Conservation (phyloP, 2,797 vertebrate genomes). For the Diglossa cyanea region DNA sequence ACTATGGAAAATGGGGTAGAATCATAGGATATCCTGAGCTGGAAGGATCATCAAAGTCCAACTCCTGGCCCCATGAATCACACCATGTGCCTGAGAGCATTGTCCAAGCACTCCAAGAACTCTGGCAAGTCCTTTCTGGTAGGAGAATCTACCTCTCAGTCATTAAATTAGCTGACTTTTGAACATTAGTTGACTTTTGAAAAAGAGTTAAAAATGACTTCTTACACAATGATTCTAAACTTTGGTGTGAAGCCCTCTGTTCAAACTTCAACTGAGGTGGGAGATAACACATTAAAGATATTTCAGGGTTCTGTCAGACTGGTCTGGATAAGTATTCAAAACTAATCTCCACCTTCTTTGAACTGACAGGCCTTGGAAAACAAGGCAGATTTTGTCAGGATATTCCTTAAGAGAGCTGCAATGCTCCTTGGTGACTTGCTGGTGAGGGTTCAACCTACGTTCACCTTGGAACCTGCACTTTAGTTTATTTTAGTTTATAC, state of each 20-base stretch:
- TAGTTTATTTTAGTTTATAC: neutral
- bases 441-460: neutral
- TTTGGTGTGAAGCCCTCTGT: neutral
- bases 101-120: neutral
- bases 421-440: neutral
- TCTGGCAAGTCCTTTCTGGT: neutral
- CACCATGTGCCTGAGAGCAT: neutral
- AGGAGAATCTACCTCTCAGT: neutral
- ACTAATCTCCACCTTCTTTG: neutral
- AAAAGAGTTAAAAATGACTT: neutral
- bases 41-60: neutral
- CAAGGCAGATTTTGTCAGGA: neutral
- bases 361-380: neutral
- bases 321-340: neutral
- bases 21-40: neutral
- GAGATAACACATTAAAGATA: neutral
- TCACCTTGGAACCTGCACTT: neutral
- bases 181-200: neutral
- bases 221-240: neutral
- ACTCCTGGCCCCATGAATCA: neutral
- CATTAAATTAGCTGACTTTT: neutral
- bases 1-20: neutral
- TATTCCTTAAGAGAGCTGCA: neutral
- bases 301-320: neutral
- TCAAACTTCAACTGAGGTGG: neutral